These are phyloP conservation scores for Macquaria australasica DNA, from an alignment of 2,113 vertebrate genomes.

Conservation along the genomic window DNA sequence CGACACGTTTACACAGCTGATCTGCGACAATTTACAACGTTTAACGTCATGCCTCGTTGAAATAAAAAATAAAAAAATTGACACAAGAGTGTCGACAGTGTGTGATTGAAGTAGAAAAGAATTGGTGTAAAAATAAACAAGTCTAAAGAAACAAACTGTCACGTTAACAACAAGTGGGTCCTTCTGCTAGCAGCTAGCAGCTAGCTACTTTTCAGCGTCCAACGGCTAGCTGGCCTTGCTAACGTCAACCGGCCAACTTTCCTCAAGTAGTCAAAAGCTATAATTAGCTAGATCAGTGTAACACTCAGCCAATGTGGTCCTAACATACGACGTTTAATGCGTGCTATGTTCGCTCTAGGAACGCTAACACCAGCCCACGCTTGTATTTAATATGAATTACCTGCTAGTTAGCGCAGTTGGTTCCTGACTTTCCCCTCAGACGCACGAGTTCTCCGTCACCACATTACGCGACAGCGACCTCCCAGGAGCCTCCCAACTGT, in stretches of 20 bases:
- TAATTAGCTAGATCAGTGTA: background rate
- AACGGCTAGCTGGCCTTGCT: slow-evolving; percentile 50
- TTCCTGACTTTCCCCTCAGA: slow-evolving; percentile 67
- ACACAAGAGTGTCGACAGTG: background rate
- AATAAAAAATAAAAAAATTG: background rate
- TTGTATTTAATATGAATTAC: slow-evolving; percentile 53
- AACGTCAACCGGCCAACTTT: slow-evolving; percentile 26
- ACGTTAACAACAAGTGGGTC: slow-evolving; percentile 69
- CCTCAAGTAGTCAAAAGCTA: background rate
- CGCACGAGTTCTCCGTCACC: slow-evolving; percentile 73
- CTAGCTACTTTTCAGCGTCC: slow-evolving; percentile 56
- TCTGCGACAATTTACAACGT: background rate
- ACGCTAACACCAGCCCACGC: no score
- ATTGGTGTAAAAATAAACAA: background rate
- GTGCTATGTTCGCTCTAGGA: fast-evolving
- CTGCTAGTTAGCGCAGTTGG: slow-evolving; percentile 66
- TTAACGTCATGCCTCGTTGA: background rate
- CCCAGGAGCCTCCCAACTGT: background rate
- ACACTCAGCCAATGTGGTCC: no score
- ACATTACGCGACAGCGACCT: slow-evolving; percentile 45
- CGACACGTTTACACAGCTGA: background rate
- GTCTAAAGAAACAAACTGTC: background rate
- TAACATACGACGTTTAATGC: fast-evolving
- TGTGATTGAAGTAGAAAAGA: background rate
- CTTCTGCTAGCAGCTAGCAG: slow-evolving; percentile 48